phyloP scores from a whole-genome alignment of 2,888 invertebrate genomes.

The Yponomeuta sedellus region DNA sequence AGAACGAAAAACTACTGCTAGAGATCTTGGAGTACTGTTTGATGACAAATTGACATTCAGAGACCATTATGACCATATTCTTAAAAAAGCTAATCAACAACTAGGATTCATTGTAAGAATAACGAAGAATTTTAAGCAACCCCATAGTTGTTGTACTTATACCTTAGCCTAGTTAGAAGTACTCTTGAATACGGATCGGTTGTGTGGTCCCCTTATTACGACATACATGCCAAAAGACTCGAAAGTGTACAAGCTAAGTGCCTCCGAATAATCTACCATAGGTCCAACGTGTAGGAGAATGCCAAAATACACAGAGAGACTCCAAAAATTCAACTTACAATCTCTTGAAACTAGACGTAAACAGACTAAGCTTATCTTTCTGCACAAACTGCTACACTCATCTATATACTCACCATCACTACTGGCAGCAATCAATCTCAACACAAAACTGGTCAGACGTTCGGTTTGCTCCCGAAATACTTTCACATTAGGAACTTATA shows the following conservation, averaged over 20 bases:
- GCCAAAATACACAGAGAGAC: neutral
- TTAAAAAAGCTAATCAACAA: neutral
- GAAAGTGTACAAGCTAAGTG: neutral
- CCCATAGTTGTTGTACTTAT: neutral
- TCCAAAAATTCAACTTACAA: neutral
- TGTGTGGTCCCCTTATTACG: conserved; percentile 3
- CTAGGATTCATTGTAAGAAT: neutral
- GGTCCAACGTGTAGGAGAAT: neutral
- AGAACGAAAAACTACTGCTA: too few species aligned
- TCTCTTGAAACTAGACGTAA: neutral
- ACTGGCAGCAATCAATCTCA: neutral
- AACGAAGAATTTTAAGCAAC: neutral
- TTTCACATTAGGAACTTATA: neutral
- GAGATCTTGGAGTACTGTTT: too few species aligned
- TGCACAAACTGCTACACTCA: too few species aligned
- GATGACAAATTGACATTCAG: neutral
- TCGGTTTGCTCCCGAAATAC: neutral
- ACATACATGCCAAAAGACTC: neutral
- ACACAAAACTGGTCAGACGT: neutral
- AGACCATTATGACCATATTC: neutral
- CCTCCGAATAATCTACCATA: neutral
- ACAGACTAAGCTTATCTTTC: neutral
- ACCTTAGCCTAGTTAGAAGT: neutral
- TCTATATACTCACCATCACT: neutral
- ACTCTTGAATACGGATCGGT: neutral